phyloP scores from a whole-genome alignment of 2,113 vertebrate genomes.

The Porphyrio hochstetteri region DNA sequence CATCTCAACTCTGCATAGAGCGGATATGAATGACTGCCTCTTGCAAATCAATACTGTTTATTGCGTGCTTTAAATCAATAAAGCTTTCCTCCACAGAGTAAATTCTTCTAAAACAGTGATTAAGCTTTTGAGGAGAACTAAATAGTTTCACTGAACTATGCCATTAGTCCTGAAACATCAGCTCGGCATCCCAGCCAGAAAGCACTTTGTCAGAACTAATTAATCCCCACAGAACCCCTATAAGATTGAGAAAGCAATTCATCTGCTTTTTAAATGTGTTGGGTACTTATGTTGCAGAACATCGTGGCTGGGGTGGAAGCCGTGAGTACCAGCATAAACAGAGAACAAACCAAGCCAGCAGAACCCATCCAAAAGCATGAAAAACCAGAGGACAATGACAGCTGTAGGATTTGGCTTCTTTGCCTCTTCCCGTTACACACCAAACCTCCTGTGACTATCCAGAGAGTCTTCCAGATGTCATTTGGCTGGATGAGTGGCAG shows the following conservation, averaged over 20 bases:
- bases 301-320: slow-evolving; percentile 13
- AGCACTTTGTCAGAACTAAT: slow-evolving; percentile 61
- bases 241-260: slow-evolving; percentile 29
- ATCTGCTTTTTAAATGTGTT: slow-evolving; percentile 35
- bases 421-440: slow-evolving; percentile 18
- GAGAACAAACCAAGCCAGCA: slow-evolving; percentile 40
- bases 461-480: slow-evolving; percentile 64
- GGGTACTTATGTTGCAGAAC: slow-evolving; percentile 35
- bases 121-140: slow-evolving; percentile 50
- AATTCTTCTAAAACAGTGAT: slow-evolving; percentile 48
- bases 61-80: slow-evolving; percentile 54
- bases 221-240: slow-evolving; percentile 51
- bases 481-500: slow-evolving; percentile 50
- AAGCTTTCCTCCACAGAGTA: slow-evolving; percentile 21
- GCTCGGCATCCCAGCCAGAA: slow-evolving; percentile 53
- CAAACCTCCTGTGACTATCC: slow-evolving; percentile 51
- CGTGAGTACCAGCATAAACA: slow-evolving; percentile 21
- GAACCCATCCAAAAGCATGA: slow-evolving; percentile 30
- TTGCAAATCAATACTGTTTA: slow-evolving; percentile 44
- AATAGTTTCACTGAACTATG: slow-evolving; percentile 55
- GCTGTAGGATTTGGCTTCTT: slow-evolving; percentile 57
- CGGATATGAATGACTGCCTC: slow-evolving; percentile 25
- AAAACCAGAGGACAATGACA: slow-evolving; percentile 3
- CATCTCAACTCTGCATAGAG: not conserved
- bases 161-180: slow-evolving; percentile 62